Conservation (phyloP, 1,140 invertebrate species). For the Neocloeon triangulifer region DNA sequence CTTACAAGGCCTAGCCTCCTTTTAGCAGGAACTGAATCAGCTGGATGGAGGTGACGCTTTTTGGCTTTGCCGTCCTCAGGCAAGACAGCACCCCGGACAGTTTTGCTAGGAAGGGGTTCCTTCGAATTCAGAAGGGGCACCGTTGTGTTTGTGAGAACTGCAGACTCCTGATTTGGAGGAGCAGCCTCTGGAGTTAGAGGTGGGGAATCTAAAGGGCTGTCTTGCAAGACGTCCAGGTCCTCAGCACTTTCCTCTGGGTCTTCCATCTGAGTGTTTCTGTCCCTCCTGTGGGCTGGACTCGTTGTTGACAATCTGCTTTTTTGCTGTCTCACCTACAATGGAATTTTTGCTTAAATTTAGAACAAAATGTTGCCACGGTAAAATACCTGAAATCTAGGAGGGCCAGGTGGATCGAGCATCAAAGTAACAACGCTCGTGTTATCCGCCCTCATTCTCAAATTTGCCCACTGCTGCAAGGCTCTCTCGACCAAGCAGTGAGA, state of each 20-base stretch:
- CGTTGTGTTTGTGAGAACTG: too few relatives aligned
- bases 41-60: neutral
- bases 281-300: neutral
- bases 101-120: neutral
- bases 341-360: neutral
- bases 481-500: conserved; percentile 73
- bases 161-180: too few relatives aligned
- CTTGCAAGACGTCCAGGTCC: too few relatives aligned
- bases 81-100: neutral
- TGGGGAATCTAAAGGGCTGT: too few relatives aligned
- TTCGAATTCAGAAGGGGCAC: too few relatives aligned
- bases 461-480: conserved; percentile 53
- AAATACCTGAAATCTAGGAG: conserved; percentile 45
- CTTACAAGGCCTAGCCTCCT: too few relatives aligned
- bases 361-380: conserved; percentile 5
- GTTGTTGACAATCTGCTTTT: too few relatives aligned
- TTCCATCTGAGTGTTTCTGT: neutral
- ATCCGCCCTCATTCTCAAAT: conserved; percentile 67
- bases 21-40: too few relatives aligned
- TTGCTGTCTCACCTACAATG: neutral
- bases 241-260: neutral
- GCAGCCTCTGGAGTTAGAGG: too few relatives aligned
- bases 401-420: conserved; percentile 75
- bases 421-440: conserved; percentile 88
- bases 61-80: neutral